These are phyloP conservation scores for Heloderma charlesbogerti DNA, from an alignment of 2,113 vertebrate genomes.

Conservation along the genomic window DNA sequence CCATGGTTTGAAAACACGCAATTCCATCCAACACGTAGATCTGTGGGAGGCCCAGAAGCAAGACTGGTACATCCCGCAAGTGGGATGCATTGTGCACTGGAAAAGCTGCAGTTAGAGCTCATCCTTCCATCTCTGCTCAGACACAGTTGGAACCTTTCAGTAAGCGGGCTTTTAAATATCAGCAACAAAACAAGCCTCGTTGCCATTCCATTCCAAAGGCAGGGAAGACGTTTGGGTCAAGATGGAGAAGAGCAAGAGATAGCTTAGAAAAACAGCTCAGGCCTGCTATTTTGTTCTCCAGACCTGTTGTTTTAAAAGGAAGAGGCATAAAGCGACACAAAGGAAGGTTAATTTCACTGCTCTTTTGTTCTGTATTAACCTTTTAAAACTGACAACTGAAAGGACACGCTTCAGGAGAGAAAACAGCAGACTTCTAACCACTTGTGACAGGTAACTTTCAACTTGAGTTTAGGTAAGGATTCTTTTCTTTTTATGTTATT, in stretches of 20 bases:
- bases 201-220: background rate
- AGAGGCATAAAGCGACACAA: conserved; percentile 73
- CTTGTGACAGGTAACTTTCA: conserved; percentile 89
- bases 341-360: conserved; percentile 79
- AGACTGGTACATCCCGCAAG: too few relatives aligned
- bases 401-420: conserved; percentile 82
- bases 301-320: conserved; percentile 63
- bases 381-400: conserved; percentile 91
- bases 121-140: background rate
- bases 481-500: conserved; percentile 62
- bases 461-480: conserved; percentile 76
- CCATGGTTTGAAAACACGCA: background rate
- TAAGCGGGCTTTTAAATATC: background rate
- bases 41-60: background rate
- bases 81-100: background rate
- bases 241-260: background rate
- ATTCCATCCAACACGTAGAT: background rate
- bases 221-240: background rate
- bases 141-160: background rate
- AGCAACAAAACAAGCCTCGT: conserved; percentile 11
- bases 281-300: background rate
- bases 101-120: background rate
- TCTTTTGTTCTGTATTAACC: conserved; percentile 84
- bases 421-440: conserved; percentile 83
- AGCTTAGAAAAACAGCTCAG: background rate